phyloP scores from a whole-genome alignment of 2,113 vertebrate species.

The Fukomys damarensis region DNA sequence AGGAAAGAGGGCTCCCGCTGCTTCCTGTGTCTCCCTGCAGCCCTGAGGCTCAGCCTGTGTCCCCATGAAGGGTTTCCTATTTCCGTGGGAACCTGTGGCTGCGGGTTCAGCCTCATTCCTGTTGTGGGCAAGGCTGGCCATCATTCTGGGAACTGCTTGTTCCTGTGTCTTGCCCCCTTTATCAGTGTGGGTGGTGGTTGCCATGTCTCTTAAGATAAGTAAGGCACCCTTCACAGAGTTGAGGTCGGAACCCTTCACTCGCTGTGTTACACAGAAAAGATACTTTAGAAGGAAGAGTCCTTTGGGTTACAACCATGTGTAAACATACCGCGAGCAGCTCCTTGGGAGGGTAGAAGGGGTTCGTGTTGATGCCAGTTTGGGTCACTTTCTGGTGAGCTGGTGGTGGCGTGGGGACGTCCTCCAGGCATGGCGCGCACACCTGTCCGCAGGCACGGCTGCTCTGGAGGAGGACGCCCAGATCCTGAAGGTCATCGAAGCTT shows the following conservation, averaged over 20 bases:
- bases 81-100: too few relatives aligned
- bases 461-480: constrained; percentile 99
- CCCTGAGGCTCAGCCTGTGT: too few relatives aligned
- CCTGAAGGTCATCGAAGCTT: constrained; percentile 98
- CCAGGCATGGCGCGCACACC: not conserved
- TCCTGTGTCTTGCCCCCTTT: not conserved
- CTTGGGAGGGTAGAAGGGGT: not conserved
- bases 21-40: too few relatives aligned
- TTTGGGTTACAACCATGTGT: not conserved
- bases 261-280: not conserved
- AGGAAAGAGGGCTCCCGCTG: too few relatives aligned
- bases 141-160: not conserved
- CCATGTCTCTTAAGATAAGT: not conserved
- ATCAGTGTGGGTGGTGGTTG: not conserved
- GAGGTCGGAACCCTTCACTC: not conserved
- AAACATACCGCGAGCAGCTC: not conserved
- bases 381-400: too few relatives aligned
- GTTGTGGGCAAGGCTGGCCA: not conserved
- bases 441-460: constrained; percentile 94
- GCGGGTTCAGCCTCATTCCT: too few relatives aligned
- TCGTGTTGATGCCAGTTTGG: not conserved
- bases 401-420: rapidly evolving
- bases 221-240: not conserved
- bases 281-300: not conserved
- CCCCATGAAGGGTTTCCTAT: too few relatives aligned